Base-by-base conservation (phyloP, 2,797 vertebrate species). In the Molossus alvarezi region DNA sequence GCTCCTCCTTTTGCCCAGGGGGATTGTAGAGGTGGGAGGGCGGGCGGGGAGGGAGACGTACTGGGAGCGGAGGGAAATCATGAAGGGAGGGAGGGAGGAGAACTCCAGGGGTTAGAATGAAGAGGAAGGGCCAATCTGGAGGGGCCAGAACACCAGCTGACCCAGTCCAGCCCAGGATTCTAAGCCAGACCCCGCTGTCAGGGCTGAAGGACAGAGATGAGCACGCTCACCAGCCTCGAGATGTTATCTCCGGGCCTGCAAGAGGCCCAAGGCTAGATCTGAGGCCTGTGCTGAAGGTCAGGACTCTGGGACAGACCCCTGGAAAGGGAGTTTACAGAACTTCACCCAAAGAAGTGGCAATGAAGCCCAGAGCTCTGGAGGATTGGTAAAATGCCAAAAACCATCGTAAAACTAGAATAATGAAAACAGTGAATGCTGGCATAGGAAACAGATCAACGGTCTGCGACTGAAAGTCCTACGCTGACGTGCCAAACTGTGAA, bases 191-290 rank as follows among this genome's bases (percentile, higher is more conserved):
- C 41, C 11, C 6, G n/a, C 18, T 2, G 23, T 11, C 4, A 1
- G 33, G 60, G 23, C 15, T 76, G 15, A 27, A 25, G 57, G 25
- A 3, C 0, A 0, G 29, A 27, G 25, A 1, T 15, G 5, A 18
- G 58, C 27, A 11, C 0, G 0, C 18, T 6, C 12, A 1, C 51
- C n/a, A 18, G 29, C 0, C 27, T 6, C 57, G 3, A 67, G 25
- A 33, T 2, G 17, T 5, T 5, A 6, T 27, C 11, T 64, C 2
- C 2, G 41, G 9, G 64, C 12, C n/a, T 37, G 3, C 1, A 3
- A 12, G 11, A 60, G 41, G 7, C 65, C 84, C 41, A 21, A 33
- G 33, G 48, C 41, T 23, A 25, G 48, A 14, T 18, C 15, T n/a
- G 65, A 64, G 41, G n/a, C 37, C 23, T 51, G 23, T 12, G 25